Percentiles rank a stretch among this genome's conserved stretches.
These are phyloP conservation scores for Centropus bengalensis DNA, from an alignment of 2,113 vertebrate species.

Conservation along the genomic window DNA sequence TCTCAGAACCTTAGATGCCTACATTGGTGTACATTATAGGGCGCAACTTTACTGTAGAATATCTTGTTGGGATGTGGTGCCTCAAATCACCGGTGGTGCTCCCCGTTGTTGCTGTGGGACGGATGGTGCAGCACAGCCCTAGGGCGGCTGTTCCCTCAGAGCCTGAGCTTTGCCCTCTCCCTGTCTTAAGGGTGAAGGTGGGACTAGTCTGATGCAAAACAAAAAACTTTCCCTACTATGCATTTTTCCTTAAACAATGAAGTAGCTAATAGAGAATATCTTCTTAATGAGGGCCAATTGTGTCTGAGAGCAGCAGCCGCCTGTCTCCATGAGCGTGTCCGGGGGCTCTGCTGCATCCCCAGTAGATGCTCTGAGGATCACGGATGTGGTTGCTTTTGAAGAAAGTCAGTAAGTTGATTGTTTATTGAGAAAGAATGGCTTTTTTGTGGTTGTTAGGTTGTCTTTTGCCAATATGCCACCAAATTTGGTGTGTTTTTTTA, in stretches of 20 bases:
- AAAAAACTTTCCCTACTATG: not conserved
- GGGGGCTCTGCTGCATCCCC: not conserved
- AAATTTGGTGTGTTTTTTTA: not conserved
- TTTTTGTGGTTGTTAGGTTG: not conserved
- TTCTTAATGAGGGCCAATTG: not conserved
- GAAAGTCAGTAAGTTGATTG: not conserved
- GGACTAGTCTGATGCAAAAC: not conserved
- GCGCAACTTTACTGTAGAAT: not conserved
- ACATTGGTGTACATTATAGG: not conserved
- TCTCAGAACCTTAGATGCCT: not conserved
- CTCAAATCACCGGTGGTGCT: not conserved
- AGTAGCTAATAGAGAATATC: not conserved
- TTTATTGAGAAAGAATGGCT: not conserved
- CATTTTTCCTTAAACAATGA: constrained; percentile 27
- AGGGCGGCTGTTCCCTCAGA: not conserved
- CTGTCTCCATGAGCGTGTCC: not conserved
- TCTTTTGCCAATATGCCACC: not conserved
- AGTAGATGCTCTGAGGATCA: not conserved
- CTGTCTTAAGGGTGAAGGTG: not conserved
- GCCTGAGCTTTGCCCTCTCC: not conserved
- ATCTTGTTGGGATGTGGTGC: not conserved
- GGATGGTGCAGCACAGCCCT: not conserved
- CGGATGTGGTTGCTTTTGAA: not conserved
- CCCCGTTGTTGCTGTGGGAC: not conserved
- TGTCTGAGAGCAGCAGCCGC: not conserved